These are phyloP conservation scores for Amphipoea lucens DNA, from an alignment of 2,888 invertebrate genomes.

Conservation along the genomic window DNA sequence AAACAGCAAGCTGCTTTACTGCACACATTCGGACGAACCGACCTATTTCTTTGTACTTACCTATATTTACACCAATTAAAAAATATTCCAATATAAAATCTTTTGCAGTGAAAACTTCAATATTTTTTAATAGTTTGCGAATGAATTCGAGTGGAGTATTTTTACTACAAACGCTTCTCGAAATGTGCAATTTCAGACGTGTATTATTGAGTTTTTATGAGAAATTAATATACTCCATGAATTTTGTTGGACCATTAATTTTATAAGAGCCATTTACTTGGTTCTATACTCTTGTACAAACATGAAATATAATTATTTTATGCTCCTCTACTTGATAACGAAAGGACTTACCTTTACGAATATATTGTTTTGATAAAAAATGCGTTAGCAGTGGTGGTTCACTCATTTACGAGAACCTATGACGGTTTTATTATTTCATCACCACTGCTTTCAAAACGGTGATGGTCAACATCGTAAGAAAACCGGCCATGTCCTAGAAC, in stretches of 20 bases:
- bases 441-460: not conserved
- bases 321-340: not conserved
- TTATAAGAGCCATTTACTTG: not conserved
- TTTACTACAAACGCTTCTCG: not conserved
- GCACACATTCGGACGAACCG: not conserved
- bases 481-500: too few species aligned
- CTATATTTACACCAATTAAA: not conserved
- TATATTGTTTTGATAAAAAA: not conserved
- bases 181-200: constrained; percentile 17
- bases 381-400: not conserved
- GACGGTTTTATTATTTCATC: not conserved
- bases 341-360: not conserved
- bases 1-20: not conserved
- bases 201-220: constrained; percentile 25
- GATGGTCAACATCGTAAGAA: not conserved
- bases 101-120: constrained; percentile 1
- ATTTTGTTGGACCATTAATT: constrained; percentile 12
- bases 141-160: constrained; percentile 3
- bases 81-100: constrained; percentile 8
- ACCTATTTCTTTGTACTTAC: not conserved
- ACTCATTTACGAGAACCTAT: not conserved
- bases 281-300: not conserved
- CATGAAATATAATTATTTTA: not conserved
- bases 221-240: constrained; percentile 14
- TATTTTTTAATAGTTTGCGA: constrained; percentile 11